phyloP scores from a whole-genome alignment of 2,797 vertebrate species.

The Vespertilio murinus region DNA sequence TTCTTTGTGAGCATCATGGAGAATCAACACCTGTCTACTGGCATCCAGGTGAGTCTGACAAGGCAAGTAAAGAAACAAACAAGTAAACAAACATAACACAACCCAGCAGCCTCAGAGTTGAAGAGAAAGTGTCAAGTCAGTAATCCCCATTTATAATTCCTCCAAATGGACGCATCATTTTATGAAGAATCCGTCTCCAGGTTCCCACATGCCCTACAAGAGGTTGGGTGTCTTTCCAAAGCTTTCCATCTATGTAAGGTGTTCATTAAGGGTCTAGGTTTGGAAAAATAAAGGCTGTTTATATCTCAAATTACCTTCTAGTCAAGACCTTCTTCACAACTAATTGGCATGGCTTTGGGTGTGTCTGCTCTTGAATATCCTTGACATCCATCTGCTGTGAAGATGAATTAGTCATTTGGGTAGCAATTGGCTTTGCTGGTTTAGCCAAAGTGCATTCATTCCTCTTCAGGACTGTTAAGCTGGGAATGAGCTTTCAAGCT shows the following conservation, averaged over 20 bases:
- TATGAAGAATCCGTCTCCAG: neutral
- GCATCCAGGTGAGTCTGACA: neutral
- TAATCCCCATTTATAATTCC: neutral
- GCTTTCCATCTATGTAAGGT: neutral
- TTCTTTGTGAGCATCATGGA: neutral
- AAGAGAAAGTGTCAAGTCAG: neutral
- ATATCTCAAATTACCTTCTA: neutral
- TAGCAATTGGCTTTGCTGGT: constrained; percentile 79
- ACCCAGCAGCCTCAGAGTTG: neutral
- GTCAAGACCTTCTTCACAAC: constrained; percentile 57
- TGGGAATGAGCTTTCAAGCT: constrained; percentile 74
- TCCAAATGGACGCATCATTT: neutral
- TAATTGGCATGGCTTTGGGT: constrained; percentile 80
- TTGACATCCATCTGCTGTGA: constrained; percentile 77
- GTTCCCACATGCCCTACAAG: neutral
- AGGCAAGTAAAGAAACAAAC: neutral
- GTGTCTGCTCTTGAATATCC: constrained; percentile 64
- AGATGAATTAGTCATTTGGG: constrained; percentile 84
- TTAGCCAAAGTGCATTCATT: constrained; percentile 80
- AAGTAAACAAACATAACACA: neutral
- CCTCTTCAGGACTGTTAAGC: constrained; percentile 83
- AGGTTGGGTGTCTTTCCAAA: constrained; percentile 1
- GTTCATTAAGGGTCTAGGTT: neutral
- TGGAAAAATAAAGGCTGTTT: constrained; percentile 41
- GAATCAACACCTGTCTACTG: neutral